Evolutionary conservation across 2,797 vertebrate genomes (phyloP).

Genomic region (Siniperca undulata): DNA sequence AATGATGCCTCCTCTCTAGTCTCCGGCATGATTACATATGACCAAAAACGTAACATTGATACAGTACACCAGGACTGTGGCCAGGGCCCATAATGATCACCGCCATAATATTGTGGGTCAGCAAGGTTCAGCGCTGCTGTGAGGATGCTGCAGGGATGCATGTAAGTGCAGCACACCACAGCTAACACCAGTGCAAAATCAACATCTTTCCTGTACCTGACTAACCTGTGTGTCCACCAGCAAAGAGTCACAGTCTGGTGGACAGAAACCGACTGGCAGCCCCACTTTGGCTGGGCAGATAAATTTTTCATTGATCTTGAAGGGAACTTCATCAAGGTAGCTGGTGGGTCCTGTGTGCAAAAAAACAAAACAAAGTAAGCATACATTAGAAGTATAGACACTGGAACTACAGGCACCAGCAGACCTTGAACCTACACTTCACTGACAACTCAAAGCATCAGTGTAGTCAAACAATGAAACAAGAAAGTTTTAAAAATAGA

Average conservation of each 20-base stretch:
- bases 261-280: slow-evolving; percentile 93
- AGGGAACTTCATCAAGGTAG: slow-evolving; percentile 98
- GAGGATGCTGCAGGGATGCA: background rate
- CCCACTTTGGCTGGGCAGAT: slow-evolving; percentile 96
- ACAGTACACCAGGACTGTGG: background rate
- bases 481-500: slow-evolving; percentile 12
- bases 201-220: slow-evolving; percentile 32
- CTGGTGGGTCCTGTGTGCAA: slow-evolving; percentile 90
- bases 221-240: slow-evolving; percentile 90
- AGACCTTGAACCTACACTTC: background rate
- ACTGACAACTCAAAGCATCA: slow-evolving; percentile 11
- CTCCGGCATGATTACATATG: background rate
- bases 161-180: background rate
- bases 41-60: background rate
- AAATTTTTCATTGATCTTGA: slow-evolving; percentile 98
- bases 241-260: slow-evolving; percentile 89
- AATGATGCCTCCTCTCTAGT: background rate
- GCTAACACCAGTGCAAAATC: slow-evolving; percentile 2
- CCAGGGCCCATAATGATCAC: background rate
- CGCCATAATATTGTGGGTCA: background rate
- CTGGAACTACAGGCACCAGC: background rate
- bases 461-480: background rate
- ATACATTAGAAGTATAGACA: slow-evolving; percentile 3
- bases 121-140: background rate
- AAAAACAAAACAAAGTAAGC: background rate